These are phyloP conservation scores for Drosophila orosa DNA, from an alignment of 1,140 invertebrate genomes.

Conservation along the genomic window DNA sequence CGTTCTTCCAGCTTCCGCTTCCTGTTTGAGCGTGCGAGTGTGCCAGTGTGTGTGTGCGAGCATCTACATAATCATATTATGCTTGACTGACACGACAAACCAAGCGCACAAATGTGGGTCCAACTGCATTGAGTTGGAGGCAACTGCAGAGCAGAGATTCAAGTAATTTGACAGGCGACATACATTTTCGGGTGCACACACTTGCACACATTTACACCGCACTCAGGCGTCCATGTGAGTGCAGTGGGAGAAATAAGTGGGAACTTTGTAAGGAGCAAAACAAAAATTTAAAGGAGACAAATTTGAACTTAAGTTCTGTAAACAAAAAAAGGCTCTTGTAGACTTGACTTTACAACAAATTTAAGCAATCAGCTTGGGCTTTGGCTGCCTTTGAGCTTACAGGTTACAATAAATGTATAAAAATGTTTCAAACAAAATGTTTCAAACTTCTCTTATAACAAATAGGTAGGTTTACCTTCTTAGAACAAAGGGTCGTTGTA, in stretches of 20 bases:
- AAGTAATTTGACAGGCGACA: conserved; percentile 82
- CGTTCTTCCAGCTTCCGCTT: conserved; percentile 30
- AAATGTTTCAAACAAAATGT: too few species aligned
- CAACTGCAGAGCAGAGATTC: conserved; percentile 66
- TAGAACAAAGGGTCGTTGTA: too few species aligned
- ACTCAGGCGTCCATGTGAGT: conserved; percentile 6
- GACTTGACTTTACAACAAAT: too few species aligned
- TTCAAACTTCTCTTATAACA: too few species aligned
- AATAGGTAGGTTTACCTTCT: too few species aligned
- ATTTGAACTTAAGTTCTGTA: neutral
- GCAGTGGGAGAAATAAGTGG: neutral
- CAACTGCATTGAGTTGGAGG: conserved; percentile 71
- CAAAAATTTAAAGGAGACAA: neutral
- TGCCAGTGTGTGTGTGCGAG: conserved; percentile 34
- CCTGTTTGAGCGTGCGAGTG: conserved; percentile 28
- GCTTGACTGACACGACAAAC: conserved; percentile 80
- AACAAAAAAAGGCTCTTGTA: fast-evolving
- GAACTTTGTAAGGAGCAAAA: too few species aligned
- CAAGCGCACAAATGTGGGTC: conserved; percentile 82
- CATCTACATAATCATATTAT: conserved; percentile 83
- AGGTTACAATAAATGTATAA: too few species aligned
- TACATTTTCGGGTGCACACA: conserved; percentile 69
- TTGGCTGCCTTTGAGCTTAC: too few species aligned
- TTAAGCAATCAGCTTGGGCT: too few species aligned
- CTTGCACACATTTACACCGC: conserved; percentile 19